A percentile compares a stretch with the other conserved stretches of the same genome.
Conservation (phyloP, 2,797 vertebrate species). For the Trematomus bernacchii region DNA sequence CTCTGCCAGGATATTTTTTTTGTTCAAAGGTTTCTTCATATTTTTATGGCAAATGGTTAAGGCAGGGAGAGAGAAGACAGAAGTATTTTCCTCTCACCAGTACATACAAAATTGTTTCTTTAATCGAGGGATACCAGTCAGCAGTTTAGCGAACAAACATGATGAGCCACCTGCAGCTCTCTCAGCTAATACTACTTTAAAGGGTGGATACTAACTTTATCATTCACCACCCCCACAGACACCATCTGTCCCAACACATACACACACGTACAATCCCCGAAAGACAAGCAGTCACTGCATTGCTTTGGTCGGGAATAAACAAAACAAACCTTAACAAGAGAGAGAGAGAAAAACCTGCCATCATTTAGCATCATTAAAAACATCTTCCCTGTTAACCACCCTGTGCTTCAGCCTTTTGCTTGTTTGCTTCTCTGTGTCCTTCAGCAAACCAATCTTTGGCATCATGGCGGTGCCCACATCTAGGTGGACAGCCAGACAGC, state of each 20-base stretch:
- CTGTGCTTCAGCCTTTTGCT: slow-evolving; percentile 1
- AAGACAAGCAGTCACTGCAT: slow-evolving; percentile 27
- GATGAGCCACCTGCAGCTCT: slow-evolving; percentile 73
- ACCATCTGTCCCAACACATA: slow-evolving; percentile 66
- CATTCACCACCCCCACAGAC: slow-evolving; percentile 61
- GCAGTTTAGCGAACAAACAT: slow-evolving; percentile 73
- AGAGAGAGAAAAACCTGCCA: neutral
- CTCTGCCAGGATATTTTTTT: neutral
- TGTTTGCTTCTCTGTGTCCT: slow-evolving; percentile 53
- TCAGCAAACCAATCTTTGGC: slow-evolving; percentile 38
- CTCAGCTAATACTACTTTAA: slow-evolving; percentile 71
- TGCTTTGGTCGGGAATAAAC: slow-evolving; percentile 53
- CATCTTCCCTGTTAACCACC: slow-evolving; percentile 23
- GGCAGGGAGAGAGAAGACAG: slow-evolving; percentile 18
- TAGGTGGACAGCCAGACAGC: slow-evolving; percentile 28
- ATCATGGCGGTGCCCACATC: slow-evolving; percentile 7
- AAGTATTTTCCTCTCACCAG: slow-evolving; percentile 48
- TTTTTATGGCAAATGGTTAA: neutral
- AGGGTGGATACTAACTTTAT: slow-evolving; percentile 59
- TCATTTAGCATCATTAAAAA: slow-evolving; percentile 19
- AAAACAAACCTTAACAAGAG: slow-evolving; percentile 30
- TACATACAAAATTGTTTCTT: slow-evolving; percentile 52
- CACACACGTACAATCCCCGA: slow-evolving; percentile 41
- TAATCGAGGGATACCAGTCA: slow-evolving; percentile 67
- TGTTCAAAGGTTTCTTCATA: too few relatives aligned